Percentiles rank a stretch among this genome's conserved stretches.
Conservation (phyloP, 2,797 vertebrate genomes). For the Chloroceryle inda region DNA sequence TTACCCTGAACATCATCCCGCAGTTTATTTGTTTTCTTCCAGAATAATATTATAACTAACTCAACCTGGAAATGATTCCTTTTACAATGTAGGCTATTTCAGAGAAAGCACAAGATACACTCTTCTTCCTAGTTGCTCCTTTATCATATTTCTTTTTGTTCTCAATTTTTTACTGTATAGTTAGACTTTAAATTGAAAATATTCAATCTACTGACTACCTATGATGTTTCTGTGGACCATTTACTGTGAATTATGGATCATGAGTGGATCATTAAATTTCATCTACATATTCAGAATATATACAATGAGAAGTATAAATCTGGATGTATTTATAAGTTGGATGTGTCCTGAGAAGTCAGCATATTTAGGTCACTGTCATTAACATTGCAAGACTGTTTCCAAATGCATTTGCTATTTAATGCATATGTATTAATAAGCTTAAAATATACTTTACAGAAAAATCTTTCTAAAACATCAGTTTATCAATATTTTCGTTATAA, state of each 20-base stretch:
- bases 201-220: background rate
- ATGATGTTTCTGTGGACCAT: background rate
- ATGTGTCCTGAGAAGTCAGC: background rate
- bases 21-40: background rate
- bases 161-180: background rate
- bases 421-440: background rate
- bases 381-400: background rate
- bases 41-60: background rate
- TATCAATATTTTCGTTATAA: background rate
- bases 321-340: background rate
- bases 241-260: background rate
- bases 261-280: background rate
- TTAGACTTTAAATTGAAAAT: constrained; percentile 33
- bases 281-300: background rate
- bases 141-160: background rate
- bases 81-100: background rate
- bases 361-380: background rate
- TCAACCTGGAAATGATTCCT: background rate
- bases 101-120: background rate
- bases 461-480: background rate
- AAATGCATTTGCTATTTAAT: background rate
- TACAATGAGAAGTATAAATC: background rate
- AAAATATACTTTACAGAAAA: background rate
- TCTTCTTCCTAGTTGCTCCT: background rate
- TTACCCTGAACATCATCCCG: background rate